These are phyloP conservation scores for Drosophila nigrodunni DNA, from an alignment of 1,140 invertebrate species.

Conservation along the genomic window DNA sequence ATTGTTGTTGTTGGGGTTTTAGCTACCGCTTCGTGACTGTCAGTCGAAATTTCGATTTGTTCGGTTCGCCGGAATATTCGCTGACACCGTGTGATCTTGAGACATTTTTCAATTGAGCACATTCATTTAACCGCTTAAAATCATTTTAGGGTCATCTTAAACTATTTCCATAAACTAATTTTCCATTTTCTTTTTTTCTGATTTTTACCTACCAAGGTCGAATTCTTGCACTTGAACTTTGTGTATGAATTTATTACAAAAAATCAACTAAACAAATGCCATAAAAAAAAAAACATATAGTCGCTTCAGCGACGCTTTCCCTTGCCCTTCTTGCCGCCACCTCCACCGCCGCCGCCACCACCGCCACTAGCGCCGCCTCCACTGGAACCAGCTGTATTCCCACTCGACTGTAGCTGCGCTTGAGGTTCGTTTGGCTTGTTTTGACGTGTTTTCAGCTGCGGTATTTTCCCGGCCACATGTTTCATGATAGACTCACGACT, in stretches of 20 bases:
- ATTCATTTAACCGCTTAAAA: conserved; percentile 42
- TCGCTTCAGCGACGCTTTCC: conserved; percentile 76
- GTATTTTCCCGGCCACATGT: conserved; percentile 93
- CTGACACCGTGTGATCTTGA: conserved; percentile 76
- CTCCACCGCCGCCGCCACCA: conserved; percentile 47
- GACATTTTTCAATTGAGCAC: conserved; percentile 65
- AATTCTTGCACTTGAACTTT: conserved; percentile 73
- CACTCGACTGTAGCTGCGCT: conserved; percentile 58
- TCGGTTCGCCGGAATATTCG: conserved; percentile 67
- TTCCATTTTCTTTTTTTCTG: conserved; percentile 4
- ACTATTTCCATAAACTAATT: conserved; percentile 36
- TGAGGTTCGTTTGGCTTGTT: conserved; percentile 67
- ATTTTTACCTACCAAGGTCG: conserved; percentile 41
- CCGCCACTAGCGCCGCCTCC: conserved; percentile 40
- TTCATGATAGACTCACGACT: conserved; percentile 91
- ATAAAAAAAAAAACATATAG: conserved; percentile 24
- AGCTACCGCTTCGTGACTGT: conserved; percentile 64
- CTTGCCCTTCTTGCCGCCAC: conserved; percentile 78
- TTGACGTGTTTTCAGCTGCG: conserved; percentile 93
- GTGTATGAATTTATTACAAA: conserved; percentile 64
- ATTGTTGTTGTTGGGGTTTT: conserved; percentile 5
- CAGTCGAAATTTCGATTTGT: conserved; percentile 62
- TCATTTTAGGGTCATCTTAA: conserved; percentile 58
- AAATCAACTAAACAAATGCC: conserved; percentile 61
- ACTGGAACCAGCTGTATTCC: conserved; percentile 36